These are phyloP conservation scores for Epizoanthus ramosus DNA, from an alignment of 92 coral and sea anemone genomes.

Conservation along the genomic window DNA sequence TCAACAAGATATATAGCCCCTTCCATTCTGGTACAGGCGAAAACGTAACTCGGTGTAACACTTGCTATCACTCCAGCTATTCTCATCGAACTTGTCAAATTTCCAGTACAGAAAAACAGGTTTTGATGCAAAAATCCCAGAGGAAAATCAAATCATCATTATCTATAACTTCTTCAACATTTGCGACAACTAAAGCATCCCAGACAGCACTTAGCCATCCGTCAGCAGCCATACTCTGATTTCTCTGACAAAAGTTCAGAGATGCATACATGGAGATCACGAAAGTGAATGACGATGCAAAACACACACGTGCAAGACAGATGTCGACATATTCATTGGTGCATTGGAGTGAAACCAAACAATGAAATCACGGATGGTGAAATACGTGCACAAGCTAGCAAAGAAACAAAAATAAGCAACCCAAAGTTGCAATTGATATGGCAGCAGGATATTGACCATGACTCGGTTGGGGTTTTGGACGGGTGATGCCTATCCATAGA, in stretches of 20 bases:
- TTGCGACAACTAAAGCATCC: constrained; percentile 31
- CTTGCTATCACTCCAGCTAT: constrained; percentile 30
- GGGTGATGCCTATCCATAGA: constrained; percentile 37
- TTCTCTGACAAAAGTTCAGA: no score
- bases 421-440: constrained; percentile 9
- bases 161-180: constrained; percentile 27
- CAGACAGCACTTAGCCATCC: constrained; percentile 39
- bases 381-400: constrained; percentile 8
- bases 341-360: constrained; percentile 25
- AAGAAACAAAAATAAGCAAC: constrained; percentile 9
- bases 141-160: constrained; percentile 32
- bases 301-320: constrained; percentile 26
- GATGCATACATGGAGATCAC: no score
- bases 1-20: no score
- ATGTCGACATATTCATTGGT: constrained; percentile 29
- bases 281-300: no score
- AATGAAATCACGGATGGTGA: background rate
- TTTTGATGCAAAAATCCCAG: constrained; percentile 17
- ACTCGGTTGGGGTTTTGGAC: constrained; percentile 6
- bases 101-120: constrained; percentile 28
- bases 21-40: no score
- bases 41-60: constrained; percentile 36
- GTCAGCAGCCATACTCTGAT: background rate
- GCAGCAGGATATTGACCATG: constrained; percentile 15
- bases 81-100: constrained; percentile 20